These are phyloP conservation scores for Meandrusa payeni DNA, from an alignment of 2,888 invertebrate species.

Conservation along the genomic window DNA sequence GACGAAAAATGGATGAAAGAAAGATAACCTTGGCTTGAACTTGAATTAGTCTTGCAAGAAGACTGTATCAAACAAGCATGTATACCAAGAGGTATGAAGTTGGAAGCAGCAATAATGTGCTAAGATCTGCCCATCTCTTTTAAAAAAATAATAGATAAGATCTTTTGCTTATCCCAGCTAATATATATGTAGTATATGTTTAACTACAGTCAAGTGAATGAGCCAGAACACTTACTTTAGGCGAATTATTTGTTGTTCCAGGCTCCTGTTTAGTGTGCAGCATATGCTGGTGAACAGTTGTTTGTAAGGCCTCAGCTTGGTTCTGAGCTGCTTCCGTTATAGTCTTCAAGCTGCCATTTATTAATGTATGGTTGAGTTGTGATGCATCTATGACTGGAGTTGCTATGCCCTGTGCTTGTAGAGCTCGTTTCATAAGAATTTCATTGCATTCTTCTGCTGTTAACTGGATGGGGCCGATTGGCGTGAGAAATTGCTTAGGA, in stretches of 20 bases:
- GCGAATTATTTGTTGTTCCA: conserved; percentile 80
- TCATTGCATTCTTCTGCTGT: conserved; percentile 90
- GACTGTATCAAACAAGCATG: too few species aligned
- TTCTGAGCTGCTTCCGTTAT: conserved; percentile 61
- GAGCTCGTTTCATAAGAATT: conserved; percentile 87
- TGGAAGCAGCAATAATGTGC: too few species aligned
- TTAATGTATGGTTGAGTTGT: conserved; percentile 65
- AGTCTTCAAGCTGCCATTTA: conserved; percentile 68
- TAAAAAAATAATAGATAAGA: too few species aligned
- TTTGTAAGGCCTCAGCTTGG: conserved; percentile 60
- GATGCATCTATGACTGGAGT: conserved; percentile 74
- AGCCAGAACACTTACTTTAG: conserved; percentile 57
- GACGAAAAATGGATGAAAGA: too few species aligned
- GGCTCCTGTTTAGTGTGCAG: conserved; percentile 81
- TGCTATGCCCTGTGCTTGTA: conserved; percentile 82
- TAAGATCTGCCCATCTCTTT: too few species aligned
- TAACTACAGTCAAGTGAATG: too few species aligned
- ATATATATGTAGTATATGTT: too few species aligned
- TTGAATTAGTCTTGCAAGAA: too few species aligned
- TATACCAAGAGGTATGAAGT: too few species aligned
- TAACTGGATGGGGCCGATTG: conserved; percentile 86
- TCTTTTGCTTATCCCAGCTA: too few species aligned
- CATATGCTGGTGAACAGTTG: conserved; percentile 67
- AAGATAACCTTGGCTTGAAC: too few species aligned
- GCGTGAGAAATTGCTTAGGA: conserved; percentile 85